Percentiles rank a stretch among this genome's conserved stretches.
Evolutionary conservation across 2,888 invertebrate genomes (phyloP).

Genomic region (Calameuta filiformis): DNA sequence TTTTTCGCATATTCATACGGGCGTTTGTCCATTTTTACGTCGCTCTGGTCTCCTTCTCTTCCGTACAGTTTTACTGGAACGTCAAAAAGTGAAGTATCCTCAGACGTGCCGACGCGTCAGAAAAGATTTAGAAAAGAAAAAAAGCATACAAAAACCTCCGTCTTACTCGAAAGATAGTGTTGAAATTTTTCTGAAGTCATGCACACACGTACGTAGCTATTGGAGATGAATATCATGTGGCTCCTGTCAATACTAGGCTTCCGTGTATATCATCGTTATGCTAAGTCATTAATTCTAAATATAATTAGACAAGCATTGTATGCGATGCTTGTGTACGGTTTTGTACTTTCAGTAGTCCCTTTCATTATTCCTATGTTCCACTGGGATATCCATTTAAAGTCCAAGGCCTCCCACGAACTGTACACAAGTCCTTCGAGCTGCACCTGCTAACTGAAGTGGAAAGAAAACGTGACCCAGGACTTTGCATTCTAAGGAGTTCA

Average conservation of each 20-base stretch:
- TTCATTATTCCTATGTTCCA: not conserved
- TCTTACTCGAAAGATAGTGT: not conserved
- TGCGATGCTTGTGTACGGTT: not conserved
- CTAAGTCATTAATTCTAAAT: not conserved
- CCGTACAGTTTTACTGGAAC: not conserved
- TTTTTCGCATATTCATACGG: slow-evolving; percentile 31
- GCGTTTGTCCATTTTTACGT: not conserved
- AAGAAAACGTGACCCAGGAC: not conserved
- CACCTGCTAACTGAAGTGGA: not conserved
- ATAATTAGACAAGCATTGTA: not conserved
- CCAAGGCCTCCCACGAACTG: not conserved
- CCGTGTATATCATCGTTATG: not conserved
- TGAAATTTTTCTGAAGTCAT: not conserved
- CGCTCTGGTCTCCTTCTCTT: not conserved
- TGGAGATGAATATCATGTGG: not conserved
- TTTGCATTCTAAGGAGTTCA: not conserved
- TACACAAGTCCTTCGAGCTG: not conserved
- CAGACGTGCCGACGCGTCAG: not conserved
- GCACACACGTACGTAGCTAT: not conserved
- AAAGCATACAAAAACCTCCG: not conserved
- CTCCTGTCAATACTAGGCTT: not conserved
- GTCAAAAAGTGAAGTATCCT: not conserved
- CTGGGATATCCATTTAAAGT: not conserved
- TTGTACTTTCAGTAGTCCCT: not conserved
- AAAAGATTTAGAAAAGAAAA: not conserved